These are phyloP conservation scores for Ornithoptera priamus DNA, from an alignment of 2,888 invertebrate genomes.

Conservation along the genomic window DNA sequence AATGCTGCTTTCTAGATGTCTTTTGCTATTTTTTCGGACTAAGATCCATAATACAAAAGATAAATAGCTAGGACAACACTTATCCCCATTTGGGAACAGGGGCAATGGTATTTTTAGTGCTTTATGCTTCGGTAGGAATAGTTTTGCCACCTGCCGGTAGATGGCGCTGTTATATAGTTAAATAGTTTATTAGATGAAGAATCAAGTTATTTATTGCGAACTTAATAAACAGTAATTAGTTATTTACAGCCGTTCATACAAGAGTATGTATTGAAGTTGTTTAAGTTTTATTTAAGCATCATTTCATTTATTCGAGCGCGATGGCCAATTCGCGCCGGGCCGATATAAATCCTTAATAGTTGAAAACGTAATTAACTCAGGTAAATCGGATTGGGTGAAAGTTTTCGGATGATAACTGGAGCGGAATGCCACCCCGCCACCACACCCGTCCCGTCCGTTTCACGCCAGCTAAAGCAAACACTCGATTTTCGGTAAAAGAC, in stretches of 20 bases:
- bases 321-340: conserved; percentile 38
- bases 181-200: too few relatives aligned
- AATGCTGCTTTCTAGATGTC: too few relatives aligned
- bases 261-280: too few relatives aligned
- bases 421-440: conserved; percentile 48
- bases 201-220: too few relatives aligned
- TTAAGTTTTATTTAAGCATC: background rate
- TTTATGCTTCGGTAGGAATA: background rate
- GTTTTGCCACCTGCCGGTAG: background rate
- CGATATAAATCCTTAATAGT: conserved; percentile 56
- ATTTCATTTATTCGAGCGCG: conserved; percentile 14
- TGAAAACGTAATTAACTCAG: conserved; percentile 75
- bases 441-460: background rate
- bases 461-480: conserved; percentile 34
- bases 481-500: conserved; percentile 16
- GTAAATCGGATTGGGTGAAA: conserved; percentile 75
- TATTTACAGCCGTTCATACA: too few relatives aligned
- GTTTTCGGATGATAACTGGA: conserved; percentile 73
- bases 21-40: too few relatives aligned
- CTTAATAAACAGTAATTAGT: too few relatives aligned
- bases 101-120: too few relatives aligned
- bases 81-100: too few relatives aligned
- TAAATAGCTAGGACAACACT: too few relatives aligned
- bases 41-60: too few relatives aligned
- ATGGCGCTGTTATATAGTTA: background rate